phyloP scores from a whole-genome alignment of 1,140 invertebrate species.

The Ceratina calcarata region DNA sequence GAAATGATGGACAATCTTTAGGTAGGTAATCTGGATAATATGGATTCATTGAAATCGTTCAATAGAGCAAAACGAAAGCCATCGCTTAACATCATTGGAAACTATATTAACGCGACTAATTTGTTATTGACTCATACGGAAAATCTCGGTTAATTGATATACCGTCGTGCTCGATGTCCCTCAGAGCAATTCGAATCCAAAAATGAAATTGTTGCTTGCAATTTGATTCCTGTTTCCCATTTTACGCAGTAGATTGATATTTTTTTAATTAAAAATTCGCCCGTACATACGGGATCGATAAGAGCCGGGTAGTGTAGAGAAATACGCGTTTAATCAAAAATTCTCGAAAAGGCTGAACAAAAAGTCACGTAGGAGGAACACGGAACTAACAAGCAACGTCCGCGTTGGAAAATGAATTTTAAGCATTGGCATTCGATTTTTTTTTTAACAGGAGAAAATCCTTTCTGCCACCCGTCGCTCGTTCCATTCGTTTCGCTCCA shows the following conservation, averaged over 20 bases:
- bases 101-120: background rate
- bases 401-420: background rate
- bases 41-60: too few relatives aligned
- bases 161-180: too few relatives aligned
- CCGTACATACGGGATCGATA: too few relatives aligned
- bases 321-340: background rate
- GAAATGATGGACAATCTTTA: slow-evolving; percentile 81
- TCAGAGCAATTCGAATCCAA: background rate
- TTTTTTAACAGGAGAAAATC: too few relatives aligned
- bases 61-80: too few relatives aligned
- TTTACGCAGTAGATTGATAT: background rate
- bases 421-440: background rate
- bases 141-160: too few relatives aligned
- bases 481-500: background rate
- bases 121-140: background rate
- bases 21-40: slow-evolving; percentile 52
- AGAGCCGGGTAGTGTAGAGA: background rate
- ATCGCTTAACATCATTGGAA: too few relatives aligned
- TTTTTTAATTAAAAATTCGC: background rate
- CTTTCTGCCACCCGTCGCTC: too few relatives aligned
- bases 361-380: background rate
- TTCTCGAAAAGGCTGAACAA: background rate
- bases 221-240: background rate
- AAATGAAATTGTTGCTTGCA: background rate
- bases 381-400: background rate